Conservation (phyloP, 2,888 invertebrate species). For the Cheilosia variabilis region DNA sequence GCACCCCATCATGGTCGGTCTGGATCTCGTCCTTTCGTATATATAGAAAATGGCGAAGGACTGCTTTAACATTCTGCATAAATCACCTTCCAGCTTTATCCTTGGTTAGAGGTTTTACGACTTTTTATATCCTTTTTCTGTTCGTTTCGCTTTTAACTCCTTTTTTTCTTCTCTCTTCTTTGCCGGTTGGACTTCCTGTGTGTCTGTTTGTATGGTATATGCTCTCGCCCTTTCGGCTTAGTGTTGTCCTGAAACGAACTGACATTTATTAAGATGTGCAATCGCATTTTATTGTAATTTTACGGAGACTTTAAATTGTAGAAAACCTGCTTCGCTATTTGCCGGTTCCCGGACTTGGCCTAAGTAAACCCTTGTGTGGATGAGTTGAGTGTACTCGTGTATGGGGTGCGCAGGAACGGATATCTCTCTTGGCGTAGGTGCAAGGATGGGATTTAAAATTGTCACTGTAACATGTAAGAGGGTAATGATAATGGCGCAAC, state of each 20-base stretch:
- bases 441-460: constrained; percentile 65
- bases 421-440: constrained; percentile 49
- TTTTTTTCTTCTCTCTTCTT: not conserved
- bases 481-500: constrained; percentile 74
- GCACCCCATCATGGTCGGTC: not conserved
- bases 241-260: constrained; percentile 68
- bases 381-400: not conserved
- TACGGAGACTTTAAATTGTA: constrained; percentile 65
- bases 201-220: constrained; percentile 24
- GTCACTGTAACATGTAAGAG: constrained; percentile 64
- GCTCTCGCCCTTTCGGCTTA: constrained; percentile 47
- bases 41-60: constrained; percentile 7
- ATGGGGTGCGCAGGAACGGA: not conserved
- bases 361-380: constrained; percentile 6
- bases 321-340: constrained; percentile 40
- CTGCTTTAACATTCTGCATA: constrained; percentile 68
- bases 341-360: constrained; percentile 23
- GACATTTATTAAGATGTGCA: constrained; percentile 75
- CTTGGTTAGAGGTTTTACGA: constrained; percentile 63
- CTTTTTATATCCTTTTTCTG: constrained; percentile 35
- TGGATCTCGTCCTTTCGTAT: too few species aligned
- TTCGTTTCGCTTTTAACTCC: constrained; percentile 43
- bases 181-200: constrained; percentile 19
- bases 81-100: constrained; percentile 73
- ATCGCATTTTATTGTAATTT: constrained; percentile 75